Evolutionary conservation across 2,797 vertebrate species (phyloP).

Genomic region (Podarcis lilfordi): DNA sequence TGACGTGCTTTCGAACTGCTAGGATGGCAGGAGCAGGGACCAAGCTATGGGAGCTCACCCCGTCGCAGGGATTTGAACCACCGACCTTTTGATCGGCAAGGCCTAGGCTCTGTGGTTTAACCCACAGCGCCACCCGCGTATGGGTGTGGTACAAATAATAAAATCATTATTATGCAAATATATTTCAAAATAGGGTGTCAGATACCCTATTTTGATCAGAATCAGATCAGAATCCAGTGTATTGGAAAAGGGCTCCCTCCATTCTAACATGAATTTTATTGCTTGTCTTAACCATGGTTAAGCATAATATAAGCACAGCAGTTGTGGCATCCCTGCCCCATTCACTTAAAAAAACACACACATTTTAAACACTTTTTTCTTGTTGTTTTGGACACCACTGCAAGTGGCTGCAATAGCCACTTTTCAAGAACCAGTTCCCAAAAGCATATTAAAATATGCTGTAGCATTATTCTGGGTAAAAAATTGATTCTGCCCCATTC

Average conservation of each 20-base stretch:
- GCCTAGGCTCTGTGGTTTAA: too few species aligned
- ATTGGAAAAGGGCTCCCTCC: background rate
- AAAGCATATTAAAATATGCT: background rate
- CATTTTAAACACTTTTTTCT: background rate
- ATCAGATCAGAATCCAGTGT: background rate
- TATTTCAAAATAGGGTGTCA: background rate
- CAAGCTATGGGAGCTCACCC: too few species aligned
- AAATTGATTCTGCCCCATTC: background rate
- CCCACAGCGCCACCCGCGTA: too few species aligned
- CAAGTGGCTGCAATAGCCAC: background rate
- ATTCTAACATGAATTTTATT: background rate
- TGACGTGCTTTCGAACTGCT: too few species aligned
- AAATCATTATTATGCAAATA: background rate
- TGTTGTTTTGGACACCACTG: background rate
- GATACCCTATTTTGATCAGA: background rate
- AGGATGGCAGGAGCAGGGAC: too few species aligned
- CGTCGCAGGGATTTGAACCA: too few species aligned
- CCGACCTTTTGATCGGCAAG: too few species aligned
- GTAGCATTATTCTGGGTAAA: background rate
- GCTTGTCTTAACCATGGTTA: background rate
- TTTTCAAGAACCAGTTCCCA: background rate
- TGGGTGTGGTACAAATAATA: too few species aligned
- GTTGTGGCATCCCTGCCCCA: background rate
- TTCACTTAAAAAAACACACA: background rate
- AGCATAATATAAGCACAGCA: background rate